These are phyloP conservation scores for Ploceus nigricollis DNA, from an alignment of 2,113 vertebrate species.

Conservation along the genomic window DNA sequence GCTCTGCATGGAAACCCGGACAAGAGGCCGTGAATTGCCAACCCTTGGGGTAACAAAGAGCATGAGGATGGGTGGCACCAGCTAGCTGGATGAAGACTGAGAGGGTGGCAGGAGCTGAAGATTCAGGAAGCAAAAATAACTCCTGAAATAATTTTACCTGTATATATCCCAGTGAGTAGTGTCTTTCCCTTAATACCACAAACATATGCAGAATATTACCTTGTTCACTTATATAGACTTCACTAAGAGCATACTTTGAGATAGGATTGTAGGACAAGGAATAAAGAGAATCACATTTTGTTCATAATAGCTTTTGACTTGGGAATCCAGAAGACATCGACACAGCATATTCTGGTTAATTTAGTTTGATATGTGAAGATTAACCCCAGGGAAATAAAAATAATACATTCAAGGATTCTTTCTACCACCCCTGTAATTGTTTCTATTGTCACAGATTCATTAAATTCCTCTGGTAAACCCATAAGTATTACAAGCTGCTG, in stretches of 20 bases:
- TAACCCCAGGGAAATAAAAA: constrained; percentile 64
- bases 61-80: neutral
- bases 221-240: neutral
- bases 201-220: neutral
- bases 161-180: neutral
- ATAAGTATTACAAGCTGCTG: neutral
- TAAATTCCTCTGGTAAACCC: constrained; percentile 23
- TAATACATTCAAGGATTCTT: constrained; percentile 47
- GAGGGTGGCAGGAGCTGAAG: neutral
- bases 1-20: neutral
- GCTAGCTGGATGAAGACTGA: neutral
- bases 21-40: neutral
- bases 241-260: neutral
- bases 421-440: constrained; percentile 19
- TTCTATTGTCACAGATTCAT: constrained; percentile 38
- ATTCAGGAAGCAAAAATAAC: neutral
- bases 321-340: constrained; percentile 30
- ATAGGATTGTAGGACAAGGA: neutral
- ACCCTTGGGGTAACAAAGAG: neutral
- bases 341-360: constrained; percentile 47
- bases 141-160: neutral
- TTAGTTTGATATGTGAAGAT: constrained; percentile 50
- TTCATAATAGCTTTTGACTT: constrained; percentile 50
- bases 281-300: constrained; percentile 15
- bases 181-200: neutral